A percentile compares a stretch with the other conserved stretches of the same genome.
phyloP scores from a whole-genome alignment of 2,113 vertebrate genomes.

The Dascyllus trimaculatus region DNA sequence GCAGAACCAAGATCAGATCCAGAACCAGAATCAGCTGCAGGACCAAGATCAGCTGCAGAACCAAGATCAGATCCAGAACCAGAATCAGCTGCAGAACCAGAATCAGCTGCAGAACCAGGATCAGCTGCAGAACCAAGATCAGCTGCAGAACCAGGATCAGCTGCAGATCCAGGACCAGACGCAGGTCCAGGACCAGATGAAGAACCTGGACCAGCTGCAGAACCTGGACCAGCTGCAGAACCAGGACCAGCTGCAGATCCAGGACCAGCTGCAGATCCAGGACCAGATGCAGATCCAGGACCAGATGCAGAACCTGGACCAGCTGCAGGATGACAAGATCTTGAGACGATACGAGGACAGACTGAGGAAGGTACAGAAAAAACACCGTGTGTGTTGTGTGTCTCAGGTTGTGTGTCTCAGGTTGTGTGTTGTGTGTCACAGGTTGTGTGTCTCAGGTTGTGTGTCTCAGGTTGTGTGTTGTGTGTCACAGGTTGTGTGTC shows the following conservation, averaged over 20 bases:
- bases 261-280: neutral
- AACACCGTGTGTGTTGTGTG: no score
- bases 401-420: no score
- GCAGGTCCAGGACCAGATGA: neutral
- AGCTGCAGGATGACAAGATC: slow-evolving; percentile 1
- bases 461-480: no score
- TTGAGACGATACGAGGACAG: slow-evolving; percentile 36
- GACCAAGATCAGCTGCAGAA: neutral
- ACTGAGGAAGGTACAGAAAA: slow-evolving; percentile 51
- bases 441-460: no score
- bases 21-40: neutral
- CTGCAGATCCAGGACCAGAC: neutral
- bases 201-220: slow-evolving; percentile 12
- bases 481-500: no score
- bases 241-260: no score
- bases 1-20: no score
- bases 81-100: slow-evolving; percentile 13
- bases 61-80: neutral
- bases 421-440: no score
- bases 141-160: neutral
- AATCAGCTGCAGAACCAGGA: no score
- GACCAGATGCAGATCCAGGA: neutral
- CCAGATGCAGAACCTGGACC: neutral
- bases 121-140: no score
- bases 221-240: no score